Conservation (phyloP, 2,797 vertebrate species). For the Enteromius paludinosus region DNA sequence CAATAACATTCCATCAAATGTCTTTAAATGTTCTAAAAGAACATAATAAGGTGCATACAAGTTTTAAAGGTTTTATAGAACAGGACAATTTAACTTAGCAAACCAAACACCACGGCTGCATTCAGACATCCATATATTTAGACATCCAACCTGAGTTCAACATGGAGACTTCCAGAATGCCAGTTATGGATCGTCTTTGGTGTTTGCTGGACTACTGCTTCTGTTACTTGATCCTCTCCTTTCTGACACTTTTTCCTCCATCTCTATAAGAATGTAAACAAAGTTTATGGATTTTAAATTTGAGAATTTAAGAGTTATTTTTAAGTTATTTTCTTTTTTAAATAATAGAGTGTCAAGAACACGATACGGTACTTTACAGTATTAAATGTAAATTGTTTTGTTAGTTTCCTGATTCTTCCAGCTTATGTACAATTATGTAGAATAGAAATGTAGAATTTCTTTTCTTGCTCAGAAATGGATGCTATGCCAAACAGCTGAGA, state of each 20-base stretch:
- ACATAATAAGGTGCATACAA: background rate
- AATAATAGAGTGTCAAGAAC: background rate
- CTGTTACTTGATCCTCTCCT: slow-evolving; percentile 76
- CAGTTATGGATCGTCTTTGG: slow-evolving; percentile 84
- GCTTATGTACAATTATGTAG: no score
- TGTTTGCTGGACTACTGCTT: slow-evolving; percentile 82
- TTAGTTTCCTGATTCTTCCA: background rate
- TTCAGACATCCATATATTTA: background rate
- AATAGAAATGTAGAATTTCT: background rate
- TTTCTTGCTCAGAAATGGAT: background rate
- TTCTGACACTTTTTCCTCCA: slow-evolving; percentile 82
- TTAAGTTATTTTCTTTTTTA: background rate
- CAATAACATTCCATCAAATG: background rate
- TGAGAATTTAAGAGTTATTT: background rate
- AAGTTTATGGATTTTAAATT: background rate
- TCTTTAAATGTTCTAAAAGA: background rate
- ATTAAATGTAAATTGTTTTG: background rate
- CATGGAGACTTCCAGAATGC: slow-evolving; percentile 58
- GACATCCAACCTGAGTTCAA: slow-evolving; percentile 55
- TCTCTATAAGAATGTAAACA: slow-evolving; percentile 74
- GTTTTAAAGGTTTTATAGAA: background rate
- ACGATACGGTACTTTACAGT: background rate
- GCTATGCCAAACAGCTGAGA: background rate
- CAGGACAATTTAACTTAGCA: background rate
- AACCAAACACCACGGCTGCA: slow-evolving; percentile 21